Conservation (phyloP, 2,888 invertebrate species). For the Cephus sareptanus region DNA sequence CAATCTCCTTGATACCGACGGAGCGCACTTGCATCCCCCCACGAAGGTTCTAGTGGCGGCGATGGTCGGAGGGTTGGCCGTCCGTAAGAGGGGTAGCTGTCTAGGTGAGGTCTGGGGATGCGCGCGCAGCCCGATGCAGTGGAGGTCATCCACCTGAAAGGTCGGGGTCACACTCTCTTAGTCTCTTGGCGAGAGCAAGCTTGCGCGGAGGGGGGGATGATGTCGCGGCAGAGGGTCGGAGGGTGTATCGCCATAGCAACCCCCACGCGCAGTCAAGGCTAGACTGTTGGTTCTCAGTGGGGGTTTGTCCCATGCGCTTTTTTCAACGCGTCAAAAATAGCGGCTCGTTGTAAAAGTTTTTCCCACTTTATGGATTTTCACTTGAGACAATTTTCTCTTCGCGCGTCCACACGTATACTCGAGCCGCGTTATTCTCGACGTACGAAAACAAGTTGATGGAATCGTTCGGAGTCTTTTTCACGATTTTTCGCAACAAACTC, state of each 20-base stretch:
- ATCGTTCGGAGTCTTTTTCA: neutral
- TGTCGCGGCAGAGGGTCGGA: constrained; percentile 6
- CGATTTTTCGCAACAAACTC: neutral
- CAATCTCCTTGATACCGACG: constrained; percentile 18
- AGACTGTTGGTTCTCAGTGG: constrained; percentile 51
- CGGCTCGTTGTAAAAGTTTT: neutral
- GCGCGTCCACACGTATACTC: neutral
- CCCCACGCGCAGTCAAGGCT: constrained; percentile 61
- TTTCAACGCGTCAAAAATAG: neutral
- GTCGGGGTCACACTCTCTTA: constrained; percentile 64
- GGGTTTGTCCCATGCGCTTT: constrained; percentile 22
- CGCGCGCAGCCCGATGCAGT: constrained; percentile 62
- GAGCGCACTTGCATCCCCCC: constrained; percentile 23
- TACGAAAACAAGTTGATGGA: neutral
- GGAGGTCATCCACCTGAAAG: constrained; percentile 67
- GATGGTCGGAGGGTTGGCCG: constrained; percentile 14
- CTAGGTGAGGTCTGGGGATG: constrained; percentile 44
- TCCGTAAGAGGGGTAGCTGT: constrained; percentile 25
- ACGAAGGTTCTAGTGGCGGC: constrained; percentile 6
- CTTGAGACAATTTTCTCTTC: neutral
- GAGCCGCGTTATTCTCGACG: neutral
- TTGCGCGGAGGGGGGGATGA: constrained; percentile 1
- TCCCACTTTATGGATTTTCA: neutral
- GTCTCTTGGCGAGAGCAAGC: constrained; percentile 39
- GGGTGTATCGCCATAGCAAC: constrained; percentile 59